Conservation (phyloP, 2,888 invertebrate species). For the Lochmaea crataegi region DNA sequence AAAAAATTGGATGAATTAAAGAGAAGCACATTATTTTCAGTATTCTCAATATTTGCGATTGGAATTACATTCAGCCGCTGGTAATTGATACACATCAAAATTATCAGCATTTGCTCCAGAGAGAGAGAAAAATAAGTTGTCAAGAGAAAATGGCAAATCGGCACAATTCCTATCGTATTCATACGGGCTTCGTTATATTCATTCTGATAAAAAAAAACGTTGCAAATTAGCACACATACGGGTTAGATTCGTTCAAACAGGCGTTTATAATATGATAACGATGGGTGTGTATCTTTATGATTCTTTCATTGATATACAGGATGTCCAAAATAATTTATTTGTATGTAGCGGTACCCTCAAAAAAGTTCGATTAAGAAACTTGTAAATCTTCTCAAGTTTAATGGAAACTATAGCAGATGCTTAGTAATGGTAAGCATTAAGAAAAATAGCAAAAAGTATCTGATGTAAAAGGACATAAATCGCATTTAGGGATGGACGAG, state of each 20-base stretch:
- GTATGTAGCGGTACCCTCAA: no score
- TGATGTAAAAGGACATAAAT: constrained; percentile 64
- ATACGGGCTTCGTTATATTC: constrained; percentile 15
- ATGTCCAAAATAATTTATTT: not conserved
- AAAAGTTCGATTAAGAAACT: no score
- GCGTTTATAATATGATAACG: not conserved
- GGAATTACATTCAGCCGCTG: not conserved
- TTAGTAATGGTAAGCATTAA: constrained; percentile 51
- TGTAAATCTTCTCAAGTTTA: not conserved
- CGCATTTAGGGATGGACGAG: constrained; percentile 57
- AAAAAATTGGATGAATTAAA: no score
- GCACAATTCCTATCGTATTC: not conserved
- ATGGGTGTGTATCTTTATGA: not conserved
- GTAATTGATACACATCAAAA: not conserved
- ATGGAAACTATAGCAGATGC: not conserved
- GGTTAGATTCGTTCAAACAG: not conserved
- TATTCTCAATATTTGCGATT: not conserved
- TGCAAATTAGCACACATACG: constrained; percentile 5
- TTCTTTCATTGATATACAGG: not conserved
- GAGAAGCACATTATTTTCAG: not conserved
- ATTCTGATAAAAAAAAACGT: not conserved
- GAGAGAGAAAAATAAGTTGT: not conserved
- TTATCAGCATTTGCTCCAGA: not conserved
- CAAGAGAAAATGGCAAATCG: not conserved
- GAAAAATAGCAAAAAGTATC: constrained; percentile 66